Conservation (phyloP, 2,888 invertebrate genomes). For the Teleogryllus oceanicus region DNA sequence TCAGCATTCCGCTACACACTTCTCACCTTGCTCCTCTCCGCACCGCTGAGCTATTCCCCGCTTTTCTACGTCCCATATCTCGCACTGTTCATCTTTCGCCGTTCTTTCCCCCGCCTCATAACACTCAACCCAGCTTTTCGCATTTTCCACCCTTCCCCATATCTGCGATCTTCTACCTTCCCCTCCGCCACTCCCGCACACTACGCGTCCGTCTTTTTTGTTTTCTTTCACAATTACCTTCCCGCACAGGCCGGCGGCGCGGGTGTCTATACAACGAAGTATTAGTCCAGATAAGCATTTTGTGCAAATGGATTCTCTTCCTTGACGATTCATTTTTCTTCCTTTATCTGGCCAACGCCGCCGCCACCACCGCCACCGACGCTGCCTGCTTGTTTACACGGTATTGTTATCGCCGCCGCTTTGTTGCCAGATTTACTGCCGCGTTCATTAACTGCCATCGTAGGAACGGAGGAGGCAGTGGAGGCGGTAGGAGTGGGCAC, state of each 20-base stretch:
- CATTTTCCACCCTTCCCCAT: too few species aligned
- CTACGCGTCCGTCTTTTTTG: not conserved
- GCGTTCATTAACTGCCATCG: not conserved
- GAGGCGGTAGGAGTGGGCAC: not conserved
- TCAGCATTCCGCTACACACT: too few species aligned
- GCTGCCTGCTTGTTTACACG: not conserved
- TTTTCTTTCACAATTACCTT: not conserved
- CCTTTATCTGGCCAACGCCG: not conserved
- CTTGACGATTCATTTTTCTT: constrained; percentile 1
- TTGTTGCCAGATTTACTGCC: constrained; percentile 1
- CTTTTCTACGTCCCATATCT: too few species aligned
- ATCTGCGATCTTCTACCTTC: too few species aligned
- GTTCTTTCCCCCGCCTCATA: too few species aligned
- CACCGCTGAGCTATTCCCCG: too few species aligned
- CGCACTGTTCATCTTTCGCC: too few species aligned
- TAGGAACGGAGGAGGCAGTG: not conserved
- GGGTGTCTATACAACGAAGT: not conserved
- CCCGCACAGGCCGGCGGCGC: not conserved
- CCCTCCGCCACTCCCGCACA: not conserved
- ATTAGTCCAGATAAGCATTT: not conserved
- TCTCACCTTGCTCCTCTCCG: too few species aligned
- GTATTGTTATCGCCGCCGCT: not conserved
- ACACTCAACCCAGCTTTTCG: too few species aligned
- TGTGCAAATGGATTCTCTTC: not conserved
- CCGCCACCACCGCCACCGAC: not conserved